Base-by-base conservation (phyloP, 2,888 invertebrate species). In the Poecilobothrus nobilitatus region DNA sequence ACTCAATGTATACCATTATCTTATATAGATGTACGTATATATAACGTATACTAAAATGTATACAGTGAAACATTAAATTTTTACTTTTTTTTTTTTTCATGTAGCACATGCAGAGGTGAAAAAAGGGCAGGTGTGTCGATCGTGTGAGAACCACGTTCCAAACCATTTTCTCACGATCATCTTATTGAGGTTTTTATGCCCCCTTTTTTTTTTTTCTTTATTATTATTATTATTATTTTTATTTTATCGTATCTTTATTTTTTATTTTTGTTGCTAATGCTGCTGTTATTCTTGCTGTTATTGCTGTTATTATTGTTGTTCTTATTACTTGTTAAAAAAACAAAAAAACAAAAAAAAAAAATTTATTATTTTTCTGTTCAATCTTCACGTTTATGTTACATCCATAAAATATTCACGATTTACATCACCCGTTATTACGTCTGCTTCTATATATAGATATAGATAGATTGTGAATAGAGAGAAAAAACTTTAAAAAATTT, bases 131-230 rank as follows among this genome's bases (percentile, higher is more conserved):
- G 81, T 81, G 81, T 81, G 81, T 80, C 81, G 80, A 81, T 81
- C 81, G 81, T 81, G 81, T 81, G 81, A 81, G 81, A 81, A 81
- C 81, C 81, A 81, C 81, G 81, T 81, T 81, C 81, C 81, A 81
- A 81, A 81, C 78, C 80, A 81, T 81, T 81, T 81, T 81, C 81
- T 80, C 81, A 81, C 81, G 81, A 81, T 81, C 80, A 78, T 80
- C 77, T 76, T 79, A 64, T 64, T 64, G 27, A 64, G 64, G 64
- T 64, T 18, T 64, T 64, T 21, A 10, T 62, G 7, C 20, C 8
- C 21, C 53, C 53, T 18, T 53, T 53, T 53, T 53, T 53, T 53
- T 53, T 53, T 1, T n/a, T 53, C 2, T 18, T 53, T 53, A 15
- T n/a, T 9, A 5, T 53, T 53, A 18, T 41, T 12, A 41, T 41